phyloP scores from a whole-genome alignment of 2,888 invertebrate species.

The Diaphora mendica region DNA sequence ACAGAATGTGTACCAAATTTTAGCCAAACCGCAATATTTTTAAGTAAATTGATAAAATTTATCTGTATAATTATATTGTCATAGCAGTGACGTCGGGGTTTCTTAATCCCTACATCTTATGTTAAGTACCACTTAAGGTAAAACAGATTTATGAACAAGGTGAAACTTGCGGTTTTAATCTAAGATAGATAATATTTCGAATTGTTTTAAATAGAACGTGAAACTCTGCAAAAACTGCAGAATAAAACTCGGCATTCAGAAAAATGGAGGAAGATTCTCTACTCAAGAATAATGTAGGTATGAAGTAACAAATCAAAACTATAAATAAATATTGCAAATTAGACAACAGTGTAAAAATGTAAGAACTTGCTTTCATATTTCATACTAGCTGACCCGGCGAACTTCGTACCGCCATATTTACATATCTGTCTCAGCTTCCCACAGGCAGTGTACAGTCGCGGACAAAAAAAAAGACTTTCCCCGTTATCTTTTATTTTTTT shows the following conservation, averaged over 20 bases:
- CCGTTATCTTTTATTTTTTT: too few species aligned
- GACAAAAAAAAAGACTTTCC: too few species aligned
- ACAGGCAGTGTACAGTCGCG: too few species aligned
- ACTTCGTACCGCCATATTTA: too few species aligned
- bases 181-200: slow-evolving; percentile 1
- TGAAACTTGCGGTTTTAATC: slow-evolving; percentile 9
- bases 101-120: slow-evolving; percentile 6
- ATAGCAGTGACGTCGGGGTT: neutral
- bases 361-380: too few species aligned
- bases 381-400: too few species aligned
- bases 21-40: too few species aligned
- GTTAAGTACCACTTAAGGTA: slow-evolving; percentile 17
- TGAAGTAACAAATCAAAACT: too few species aligned
- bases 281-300: neutral
- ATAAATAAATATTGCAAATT: too few species aligned
- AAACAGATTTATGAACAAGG: slow-evolving; percentile 14
- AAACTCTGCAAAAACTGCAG: neutral
- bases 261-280: neutral
- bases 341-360: too few species aligned
- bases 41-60: neutral
- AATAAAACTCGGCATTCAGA: neutral
- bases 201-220: neutral
- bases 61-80: neutral
- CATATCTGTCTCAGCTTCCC: too few species aligned
- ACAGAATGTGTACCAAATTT: too few species aligned